Conservation (phyloP, 2,797 vertebrate genomes). For the Eulemur mongoz region DNA sequence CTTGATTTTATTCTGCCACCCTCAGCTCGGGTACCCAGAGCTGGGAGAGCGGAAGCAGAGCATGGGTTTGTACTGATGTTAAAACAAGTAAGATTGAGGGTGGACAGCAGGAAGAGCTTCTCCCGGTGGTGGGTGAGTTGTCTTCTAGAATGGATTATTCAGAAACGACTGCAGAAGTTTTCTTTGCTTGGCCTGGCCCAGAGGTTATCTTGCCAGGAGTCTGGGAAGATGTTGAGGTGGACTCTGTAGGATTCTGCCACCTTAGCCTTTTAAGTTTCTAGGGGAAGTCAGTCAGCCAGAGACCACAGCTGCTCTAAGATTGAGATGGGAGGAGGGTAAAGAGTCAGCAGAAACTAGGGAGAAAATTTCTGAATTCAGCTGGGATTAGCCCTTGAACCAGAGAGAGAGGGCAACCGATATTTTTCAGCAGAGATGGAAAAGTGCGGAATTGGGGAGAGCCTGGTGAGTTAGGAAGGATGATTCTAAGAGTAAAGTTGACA, state of each 20-base stretch:
- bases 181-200: neutral
- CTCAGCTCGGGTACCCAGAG: neutral
- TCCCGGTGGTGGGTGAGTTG: neutral
- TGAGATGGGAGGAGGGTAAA: neutral
- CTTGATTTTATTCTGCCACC: slow-evolving; percentile 70
- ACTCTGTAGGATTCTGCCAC: neutral
- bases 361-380: neutral
- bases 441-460: neutral
- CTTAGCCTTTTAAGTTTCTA: neutral
- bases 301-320: neutral
- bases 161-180: neutral
- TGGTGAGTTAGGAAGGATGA: neutral
- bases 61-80: neutral
- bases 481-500: neutral
- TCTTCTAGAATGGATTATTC: neutral
- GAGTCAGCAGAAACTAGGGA: neutral
- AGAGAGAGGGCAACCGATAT: neutral
- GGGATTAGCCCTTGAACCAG: neutral
- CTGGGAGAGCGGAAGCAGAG: neutral
- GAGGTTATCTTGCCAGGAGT: neutral
- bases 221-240: neutral
- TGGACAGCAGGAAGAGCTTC: neutral
- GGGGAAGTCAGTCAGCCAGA: neutral
- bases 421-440: neutral
- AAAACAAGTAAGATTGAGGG: neutral